Conservation (phyloP, 2,888 invertebrate genomes). For the Philonicus albiceps region DNA sequence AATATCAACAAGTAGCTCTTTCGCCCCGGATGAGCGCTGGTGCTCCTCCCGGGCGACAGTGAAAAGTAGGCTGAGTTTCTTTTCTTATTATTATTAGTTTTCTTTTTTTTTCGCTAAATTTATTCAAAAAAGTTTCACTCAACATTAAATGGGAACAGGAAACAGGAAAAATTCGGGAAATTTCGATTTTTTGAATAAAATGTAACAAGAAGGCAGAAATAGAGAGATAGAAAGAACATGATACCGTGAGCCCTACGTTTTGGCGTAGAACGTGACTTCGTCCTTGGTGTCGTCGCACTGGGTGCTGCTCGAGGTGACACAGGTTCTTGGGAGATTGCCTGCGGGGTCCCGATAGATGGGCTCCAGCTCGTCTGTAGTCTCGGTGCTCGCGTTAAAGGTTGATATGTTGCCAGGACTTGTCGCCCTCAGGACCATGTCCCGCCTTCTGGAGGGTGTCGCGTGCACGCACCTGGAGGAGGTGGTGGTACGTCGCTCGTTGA, state of each 20-base stretch:
- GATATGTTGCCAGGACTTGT: constrained; percentile 14
- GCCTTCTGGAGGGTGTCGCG: background rate
- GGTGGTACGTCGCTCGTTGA: background rate
- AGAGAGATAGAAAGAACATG: background rate
- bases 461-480: background rate
- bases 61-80: background rate
- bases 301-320: constrained; percentile 22
- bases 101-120: background rate
- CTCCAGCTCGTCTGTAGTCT: constrained; percentile 24
- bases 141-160: background rate
- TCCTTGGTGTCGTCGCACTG: background rate
- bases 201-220: background rate
- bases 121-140: background rate
- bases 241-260: constrained; percentile 19
- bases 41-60: background rate
- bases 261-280: background rate
- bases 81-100: background rate
- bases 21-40: background rate
- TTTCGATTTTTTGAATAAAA: background rate
- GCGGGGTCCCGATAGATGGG: background rate
- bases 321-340: background rate
- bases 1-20: background rate
- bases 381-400: constrained; percentile 24
- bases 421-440: background rate
- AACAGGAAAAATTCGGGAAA: background rate